Evolutionary conservation across 2,888 invertebrate species (phyloP).

Genomic region (Orchesellides sinensis): DNA sequence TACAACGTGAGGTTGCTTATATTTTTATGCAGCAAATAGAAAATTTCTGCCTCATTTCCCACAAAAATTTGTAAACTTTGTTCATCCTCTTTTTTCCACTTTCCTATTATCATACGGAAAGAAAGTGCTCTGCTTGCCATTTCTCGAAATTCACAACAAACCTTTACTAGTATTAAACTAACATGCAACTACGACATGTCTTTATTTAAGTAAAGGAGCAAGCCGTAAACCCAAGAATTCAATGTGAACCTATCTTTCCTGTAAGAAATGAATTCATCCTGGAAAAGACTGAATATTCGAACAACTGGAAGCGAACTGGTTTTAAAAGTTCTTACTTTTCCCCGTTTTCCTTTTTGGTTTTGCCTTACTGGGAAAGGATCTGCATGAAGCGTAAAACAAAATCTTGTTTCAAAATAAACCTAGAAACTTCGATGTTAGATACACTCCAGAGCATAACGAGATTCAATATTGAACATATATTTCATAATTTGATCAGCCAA

Average conservation of each 20-base stretch:
- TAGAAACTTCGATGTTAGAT: constrained; percentile 13
- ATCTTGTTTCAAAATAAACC: no score
- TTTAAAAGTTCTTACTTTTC: no score
- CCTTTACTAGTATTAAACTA: constrained; percentile 45
- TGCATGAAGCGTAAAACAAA: no score
- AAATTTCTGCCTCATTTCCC: constrained; percentile 56
- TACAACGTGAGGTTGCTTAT: not conserved
- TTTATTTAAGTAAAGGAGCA: constrained; percentile 52
- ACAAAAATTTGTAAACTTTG: constrained; percentile 61
- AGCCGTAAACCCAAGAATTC: not conserved
- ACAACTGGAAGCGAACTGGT: no score
- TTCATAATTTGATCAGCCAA: constrained; percentile 15
- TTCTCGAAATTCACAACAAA: constrained; percentile 6
- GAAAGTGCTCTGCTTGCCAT: not conserved
- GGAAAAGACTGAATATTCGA: no score
- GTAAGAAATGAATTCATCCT: no score
- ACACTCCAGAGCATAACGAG: not conserved
- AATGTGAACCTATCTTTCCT: no score
- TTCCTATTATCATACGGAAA: constrained; percentile 3
- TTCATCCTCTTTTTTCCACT: not conserved
- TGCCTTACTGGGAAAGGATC: not conserved
- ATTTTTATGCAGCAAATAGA: constrained; percentile 26
- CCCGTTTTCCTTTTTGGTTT: no score
- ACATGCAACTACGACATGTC: constrained; percentile 56
- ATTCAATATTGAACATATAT: no score